A percentile compares a stretch with the other conserved stretches of the same genome.
Conservation (phyloP, 2,797 vertebrate genomes). For the Lophius americanus region DNA sequence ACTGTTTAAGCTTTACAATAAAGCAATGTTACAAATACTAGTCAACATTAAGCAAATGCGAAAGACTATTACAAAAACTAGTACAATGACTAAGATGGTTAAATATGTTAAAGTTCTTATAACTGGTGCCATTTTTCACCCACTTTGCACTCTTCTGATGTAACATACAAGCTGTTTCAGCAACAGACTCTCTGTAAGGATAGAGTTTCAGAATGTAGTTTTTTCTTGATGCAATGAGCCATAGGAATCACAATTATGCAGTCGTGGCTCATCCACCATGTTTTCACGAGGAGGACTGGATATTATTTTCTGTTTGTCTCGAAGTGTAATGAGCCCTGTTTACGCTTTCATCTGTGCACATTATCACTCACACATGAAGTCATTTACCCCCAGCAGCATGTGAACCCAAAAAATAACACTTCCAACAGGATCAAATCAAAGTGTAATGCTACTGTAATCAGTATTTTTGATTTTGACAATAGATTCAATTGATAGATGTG, state of each 20-base stretch:
- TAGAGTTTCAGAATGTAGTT: constrained; percentile 43
- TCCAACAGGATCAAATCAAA: neutral
- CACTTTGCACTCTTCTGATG: constrained; percentile 64
- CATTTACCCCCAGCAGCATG: neutral
- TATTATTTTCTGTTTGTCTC: constrained; percentile 26
- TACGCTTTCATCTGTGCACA: constrained; percentile 19
- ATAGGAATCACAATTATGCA: constrained; percentile 18
- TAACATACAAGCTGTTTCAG: constrained; percentile 66
- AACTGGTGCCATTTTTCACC: constrained; percentile 53
- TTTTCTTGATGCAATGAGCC: constrained; percentile 46
- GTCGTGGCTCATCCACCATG: constrained; percentile 29
- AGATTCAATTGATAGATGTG: neutral
- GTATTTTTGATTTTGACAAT: neutral
- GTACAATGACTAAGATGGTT: constrained; percentile 27
- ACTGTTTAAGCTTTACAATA: neutral
- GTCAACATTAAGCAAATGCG: no score
- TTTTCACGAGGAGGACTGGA: constrained; percentile 2
- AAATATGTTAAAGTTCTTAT: constrained; percentile 57
- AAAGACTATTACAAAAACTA: constrained; percentile 26
- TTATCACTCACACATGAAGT: constrained; percentile 3
- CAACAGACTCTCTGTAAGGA: constrained; percentile 54
- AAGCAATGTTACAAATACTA: no score
- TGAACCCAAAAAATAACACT: constrained; percentile 1
- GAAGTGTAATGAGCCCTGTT: constrained; percentile 17
- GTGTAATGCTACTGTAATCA: neutral